phyloP scores from a whole-genome alignment of 2,888 invertebrate species.

The Scaptomyza parva region DNA sequence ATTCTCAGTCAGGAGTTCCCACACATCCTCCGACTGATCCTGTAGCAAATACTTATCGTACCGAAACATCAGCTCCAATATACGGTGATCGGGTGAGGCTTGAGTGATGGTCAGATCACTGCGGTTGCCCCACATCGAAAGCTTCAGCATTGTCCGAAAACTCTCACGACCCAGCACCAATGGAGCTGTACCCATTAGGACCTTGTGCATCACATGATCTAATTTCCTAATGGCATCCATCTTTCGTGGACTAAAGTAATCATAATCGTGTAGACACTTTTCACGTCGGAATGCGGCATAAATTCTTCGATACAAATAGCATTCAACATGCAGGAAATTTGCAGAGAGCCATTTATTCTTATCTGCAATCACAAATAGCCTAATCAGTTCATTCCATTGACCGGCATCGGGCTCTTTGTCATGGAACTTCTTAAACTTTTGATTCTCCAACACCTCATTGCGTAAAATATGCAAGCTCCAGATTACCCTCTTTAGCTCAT shows the following conservation, averaged over 20 bases:
- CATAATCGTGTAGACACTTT: slow-evolving; percentile 87
- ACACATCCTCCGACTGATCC: slow-evolving; percentile 87
- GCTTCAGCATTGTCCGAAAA: slow-evolving; percentile 76
- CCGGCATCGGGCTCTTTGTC: slow-evolving; percentile 71
- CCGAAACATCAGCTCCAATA: slow-evolving; percentile 86
- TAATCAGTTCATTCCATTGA: slow-evolving; percentile 85
- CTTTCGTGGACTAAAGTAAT: slow-evolving; percentile 92
- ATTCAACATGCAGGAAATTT: slow-evolving; percentile 95
- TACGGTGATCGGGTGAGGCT: slow-evolving; percentile 86
- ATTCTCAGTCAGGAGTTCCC: slow-evolving; percentile 83
- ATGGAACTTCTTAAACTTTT: slow-evolving; percentile 87
- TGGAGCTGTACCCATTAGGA: slow-evolving; percentile 27
- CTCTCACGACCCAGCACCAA: slow-evolving; percentile 25
- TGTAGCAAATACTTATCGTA: slow-evolving; percentile 87
- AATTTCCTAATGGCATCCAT: slow-evolving; percentile 85
- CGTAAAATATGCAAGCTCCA: slow-evolving; percentile 92
- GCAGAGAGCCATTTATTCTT: slow-evolving; percentile 89
- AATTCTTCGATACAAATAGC: slow-evolving; percentile 93
- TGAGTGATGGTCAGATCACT: slow-evolving; percentile 94
- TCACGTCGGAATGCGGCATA: slow-evolving; percentile 88
- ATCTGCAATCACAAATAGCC: slow-evolving; percentile 79
- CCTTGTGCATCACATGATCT: slow-evolving; percentile 48
- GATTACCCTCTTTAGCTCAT: slow-evolving; percentile 90
- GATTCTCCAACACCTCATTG: slow-evolving; percentile 95
- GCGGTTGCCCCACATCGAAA: slow-evolving; percentile 96